A percentile compares a stretch with the other conserved stretches of the same genome.
phyloP scores from a whole-genome alignment of 2,113 vertebrate genomes.

The Lophura nycthemera region DNA sequence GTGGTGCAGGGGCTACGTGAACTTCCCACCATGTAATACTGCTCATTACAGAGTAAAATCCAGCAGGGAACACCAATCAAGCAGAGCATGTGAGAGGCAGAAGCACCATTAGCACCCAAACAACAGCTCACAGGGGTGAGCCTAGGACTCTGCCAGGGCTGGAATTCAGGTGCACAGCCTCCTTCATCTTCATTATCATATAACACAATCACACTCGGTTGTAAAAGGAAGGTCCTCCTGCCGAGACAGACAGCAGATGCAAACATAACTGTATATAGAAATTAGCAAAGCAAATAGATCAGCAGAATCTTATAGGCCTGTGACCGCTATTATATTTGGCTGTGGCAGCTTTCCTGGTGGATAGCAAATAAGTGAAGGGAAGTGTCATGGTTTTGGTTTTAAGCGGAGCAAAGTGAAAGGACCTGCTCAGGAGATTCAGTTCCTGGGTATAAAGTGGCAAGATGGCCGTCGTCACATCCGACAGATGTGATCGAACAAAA shows the following conservation, averaged over 20 bases:
- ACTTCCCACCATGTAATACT: background rate
- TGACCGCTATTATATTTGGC: background rate
- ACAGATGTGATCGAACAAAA: too few relatives aligned
- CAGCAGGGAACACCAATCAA: slow-evolving; percentile 42
- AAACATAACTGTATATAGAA: slow-evolving; percentile 44
- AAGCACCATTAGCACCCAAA: slow-evolving; percentile 29
- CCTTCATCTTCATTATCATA: slow-evolving; percentile 68
- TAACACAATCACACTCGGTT: background rate
- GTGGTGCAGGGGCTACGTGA: background rate
- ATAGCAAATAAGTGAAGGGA: slow-evolving; percentile 28
- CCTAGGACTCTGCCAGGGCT: background rate
- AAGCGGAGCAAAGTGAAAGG: too few relatives aligned
- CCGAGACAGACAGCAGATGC: background rate
- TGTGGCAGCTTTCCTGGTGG: background rate
- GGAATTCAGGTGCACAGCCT: slow-evolving; percentile 30
- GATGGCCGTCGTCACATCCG: too few relatives aligned
- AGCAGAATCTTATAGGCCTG: slow-evolving; percentile 4
- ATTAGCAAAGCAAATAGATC: slow-evolving; percentile 63
- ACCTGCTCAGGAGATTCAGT: too few relatives aligned
- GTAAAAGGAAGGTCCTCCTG: slow-evolving; percentile 42
- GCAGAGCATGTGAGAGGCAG: background rate
- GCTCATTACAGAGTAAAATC: slow-evolving; percentile 39
- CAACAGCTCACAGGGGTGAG: slow-evolving; percentile 33
- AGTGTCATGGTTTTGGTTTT: too few relatives aligned
- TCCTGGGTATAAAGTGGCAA: too few relatives aligned